Base-by-base conservation (phyloP, 2,797 vertebrate species). In the Chloroceryle inda region DNA sequence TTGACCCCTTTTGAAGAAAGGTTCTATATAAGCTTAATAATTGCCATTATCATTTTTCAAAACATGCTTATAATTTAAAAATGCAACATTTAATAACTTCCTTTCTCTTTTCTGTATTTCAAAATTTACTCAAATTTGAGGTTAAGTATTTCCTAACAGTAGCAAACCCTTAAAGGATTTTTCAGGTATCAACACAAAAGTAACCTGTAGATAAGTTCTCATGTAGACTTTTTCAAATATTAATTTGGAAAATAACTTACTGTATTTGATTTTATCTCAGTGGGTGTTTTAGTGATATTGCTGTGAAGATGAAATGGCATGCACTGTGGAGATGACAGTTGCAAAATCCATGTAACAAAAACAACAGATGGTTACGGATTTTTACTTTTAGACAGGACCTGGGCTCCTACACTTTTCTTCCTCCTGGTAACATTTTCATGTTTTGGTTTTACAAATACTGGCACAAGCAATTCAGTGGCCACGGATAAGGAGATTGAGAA, bases 341-440 rank as follows among this genome's bases (percentile, higher is more conserved):
- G 49, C 14, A 53, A 97, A 97, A 97, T 95, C 53, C 76, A 71
- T 84, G 35, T 87, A 94, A 88, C 79, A 93, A 62, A 95, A 96
- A 97, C 86, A 97, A 85, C 88, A 97, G 88, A 94, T 96, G 74
- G 86, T 87, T 96, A 49, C 49, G 38, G 92, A 75, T 85, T 95
- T 94, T 96, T 85, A 82, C 85, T 94, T 97, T 93, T 92, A 88
- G 24, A 73, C 40, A 80, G 68, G 79, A 89, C 45, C 16, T 89
- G 67, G 13, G 22, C 49, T 94, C 40, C 37, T 73, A 77, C 89
- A 94, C 72, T 94, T 95, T 58, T 80, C 74, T 94, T 76, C 37
- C 49, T 94, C 59, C 18, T 67, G 35, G 13, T 56, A 90, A n/a
- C 27, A 44, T 64, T 92, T 84, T 93, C 58, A 52, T 82, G 77